phyloP scores from a whole-genome alignment of 2,113 vertebrate species.

The Shinisaurus crocodilurus region DNA sequence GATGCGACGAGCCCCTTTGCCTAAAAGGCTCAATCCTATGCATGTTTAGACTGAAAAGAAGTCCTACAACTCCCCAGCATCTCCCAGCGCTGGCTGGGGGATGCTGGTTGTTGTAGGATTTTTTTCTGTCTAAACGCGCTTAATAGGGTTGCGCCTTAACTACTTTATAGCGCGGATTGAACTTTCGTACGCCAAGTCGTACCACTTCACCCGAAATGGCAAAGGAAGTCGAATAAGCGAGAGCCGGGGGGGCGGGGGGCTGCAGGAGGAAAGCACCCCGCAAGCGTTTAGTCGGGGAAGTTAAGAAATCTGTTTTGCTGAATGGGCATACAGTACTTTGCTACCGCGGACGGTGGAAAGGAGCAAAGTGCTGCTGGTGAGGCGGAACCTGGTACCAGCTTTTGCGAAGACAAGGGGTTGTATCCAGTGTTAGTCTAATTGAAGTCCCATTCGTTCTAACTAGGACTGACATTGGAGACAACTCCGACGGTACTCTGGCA shows the following conservation, averaged over 20 bases:
- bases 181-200: neutral
- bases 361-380: neutral
- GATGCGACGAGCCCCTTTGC: neutral
- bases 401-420: neutral
- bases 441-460: too few species aligned
- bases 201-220: neutral
- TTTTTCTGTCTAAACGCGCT: too few species aligned
- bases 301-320: neutral
- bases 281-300: neutral
- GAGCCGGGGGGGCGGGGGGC: neutral
- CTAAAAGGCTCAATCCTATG: too few species aligned
- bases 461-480: too few species aligned
- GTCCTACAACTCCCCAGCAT: too few species aligned
- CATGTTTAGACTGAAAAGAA: too few species aligned
- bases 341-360: too few species aligned
- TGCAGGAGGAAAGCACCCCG: neutral
- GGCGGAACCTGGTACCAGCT: neutral
- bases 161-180: neutral
- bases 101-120: neutral
- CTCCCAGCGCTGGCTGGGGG: too few species aligned
- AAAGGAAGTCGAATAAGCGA: neutral
- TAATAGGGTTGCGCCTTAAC: too few species aligned
- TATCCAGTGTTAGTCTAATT: too few species aligned
- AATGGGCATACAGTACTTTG: neutral
- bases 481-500: too few species aligned